Evolutionary conservation across 2,888 invertebrate genomes (phyloP), one percentile per base, ranked within the genome.

Genomic region (Tolmerus cingulatus): DNA sequence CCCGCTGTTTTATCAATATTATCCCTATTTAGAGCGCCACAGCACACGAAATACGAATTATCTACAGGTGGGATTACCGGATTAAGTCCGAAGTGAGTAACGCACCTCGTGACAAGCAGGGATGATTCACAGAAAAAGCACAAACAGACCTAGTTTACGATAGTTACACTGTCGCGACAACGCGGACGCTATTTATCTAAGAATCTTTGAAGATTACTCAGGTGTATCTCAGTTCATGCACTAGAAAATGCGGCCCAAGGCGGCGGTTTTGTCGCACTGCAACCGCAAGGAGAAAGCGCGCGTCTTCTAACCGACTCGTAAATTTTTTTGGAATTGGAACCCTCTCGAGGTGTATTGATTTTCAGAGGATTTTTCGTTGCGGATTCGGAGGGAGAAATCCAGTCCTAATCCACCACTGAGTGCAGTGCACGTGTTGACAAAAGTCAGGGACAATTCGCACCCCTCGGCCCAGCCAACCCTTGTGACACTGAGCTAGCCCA

Each of bases 1-100:
- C 66, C 16, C 43, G 51, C 51, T 51, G 79, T 40, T 79, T 79
- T 79, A 79, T 79, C 79, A 79, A 79, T 79, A 79, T 30, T 79
- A 40, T 79, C 30, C 51, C 23, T 19, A 46, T 79, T 51, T 79
- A 40, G n/a, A n/a, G 51, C 55, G n/a, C 79, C 46, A 19, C 5
- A 19, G 23, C 79, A 46, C 79, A 30, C 7, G 66, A 66, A 19
- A 16, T 27, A 27, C n/a, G n/a, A n/a, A n/a, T 46, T 46, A 46
- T 23, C 79, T 46, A 79, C 79, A 79, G 79, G 79, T 79, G 79
- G 79, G 51, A 51, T 27, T 46, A 79, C 30, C n/a, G 51, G 19
- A 27, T 79, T 79, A 78, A 23, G 27, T 19, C 66, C 4, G 19
- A 23, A 66, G 3, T 66, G 66, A 66, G 66, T 66, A 66, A 66